Evolutionary conservation across 2,113 vertebrate species (phyloP).

Genomic region (Fulica atra): DNA sequence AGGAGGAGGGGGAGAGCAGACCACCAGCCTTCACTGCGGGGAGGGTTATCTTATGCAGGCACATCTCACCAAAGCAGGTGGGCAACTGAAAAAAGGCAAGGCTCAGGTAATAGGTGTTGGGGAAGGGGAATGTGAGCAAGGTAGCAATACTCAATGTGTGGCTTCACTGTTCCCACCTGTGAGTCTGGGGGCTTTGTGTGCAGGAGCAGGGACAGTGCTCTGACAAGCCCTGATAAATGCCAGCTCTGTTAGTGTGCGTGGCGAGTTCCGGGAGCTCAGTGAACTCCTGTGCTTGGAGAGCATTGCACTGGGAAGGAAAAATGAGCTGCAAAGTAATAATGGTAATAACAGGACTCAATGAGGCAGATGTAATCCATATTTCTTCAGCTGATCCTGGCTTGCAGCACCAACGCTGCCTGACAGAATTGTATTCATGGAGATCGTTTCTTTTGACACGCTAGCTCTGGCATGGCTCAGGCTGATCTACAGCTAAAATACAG

Average conservation of each 20-base stretch:
- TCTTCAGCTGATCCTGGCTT: slow-evolving; percentile 22
- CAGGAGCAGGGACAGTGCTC: neutral
- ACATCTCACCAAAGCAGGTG: neutral
- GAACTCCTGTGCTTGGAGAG: neutral
- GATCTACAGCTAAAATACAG: neutral
- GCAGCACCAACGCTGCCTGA: neutral
- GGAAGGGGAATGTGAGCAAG: neutral
- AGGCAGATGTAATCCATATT: slow-evolving; percentile 45
- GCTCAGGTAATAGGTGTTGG: fast-evolving
- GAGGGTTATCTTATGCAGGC: neutral
- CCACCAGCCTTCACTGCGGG: fast-evolving
- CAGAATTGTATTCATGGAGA: neutral
- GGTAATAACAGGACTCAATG: slow-evolving; percentile 36
- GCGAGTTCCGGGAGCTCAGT: neutral
- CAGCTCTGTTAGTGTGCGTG: neutral
- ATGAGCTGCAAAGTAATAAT: slow-evolving; percentile 53
- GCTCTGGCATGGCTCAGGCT: neutral
- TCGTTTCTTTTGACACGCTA: neutral
- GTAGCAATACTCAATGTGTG: neutral
- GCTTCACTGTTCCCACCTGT: neutral
- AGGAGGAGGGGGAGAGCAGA: neutral
- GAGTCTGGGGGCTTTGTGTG: neutral
- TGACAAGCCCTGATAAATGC: neutral
- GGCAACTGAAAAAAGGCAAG: neutral
- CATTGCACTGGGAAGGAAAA: neutral